Percentiles rank a stretch among this genome's conserved stretches.
Evolutionary conservation across 1,140 invertebrate genomes (phyloP).

Genomic region (Drosophila sp.): DNA sequence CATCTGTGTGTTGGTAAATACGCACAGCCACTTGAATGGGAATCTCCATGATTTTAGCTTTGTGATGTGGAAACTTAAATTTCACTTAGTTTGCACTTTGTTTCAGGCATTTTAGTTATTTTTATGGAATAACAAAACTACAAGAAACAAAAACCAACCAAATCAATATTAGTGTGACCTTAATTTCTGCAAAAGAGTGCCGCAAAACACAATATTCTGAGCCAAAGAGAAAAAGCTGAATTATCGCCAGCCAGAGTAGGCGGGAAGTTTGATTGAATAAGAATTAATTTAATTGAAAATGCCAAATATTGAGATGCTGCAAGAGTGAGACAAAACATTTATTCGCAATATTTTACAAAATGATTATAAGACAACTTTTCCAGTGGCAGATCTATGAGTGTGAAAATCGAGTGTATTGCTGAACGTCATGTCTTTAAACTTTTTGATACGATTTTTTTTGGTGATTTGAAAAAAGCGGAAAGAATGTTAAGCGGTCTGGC

Average conservation of each 20-base stretch:
- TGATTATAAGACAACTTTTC: too few species aligned
- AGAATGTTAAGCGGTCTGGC: too few species aligned
- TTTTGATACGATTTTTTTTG: too few species aligned
- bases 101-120: constrained; percentile 49
- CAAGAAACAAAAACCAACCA: constrained; percentile 28
- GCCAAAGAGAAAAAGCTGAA: too few species aligned
- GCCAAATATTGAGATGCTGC: too few species aligned
- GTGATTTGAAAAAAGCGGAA: too few species aligned
- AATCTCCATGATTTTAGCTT: constrained; percentile 84
- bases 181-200: neutral
- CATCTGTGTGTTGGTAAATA: constrained; percentile 83
- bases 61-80: constrained; percentile 20
- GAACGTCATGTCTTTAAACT: too few species aligned
- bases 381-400: too few species aligned
- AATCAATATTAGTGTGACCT: constrained; percentile 48
- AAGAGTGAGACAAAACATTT: too few species aligned
- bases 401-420: too few species aligned
- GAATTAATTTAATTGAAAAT: too few species aligned
- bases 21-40: constrained; percentile 86
- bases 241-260: neutral
- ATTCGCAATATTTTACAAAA: too few species aligned
- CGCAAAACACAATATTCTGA: neutral
- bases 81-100: constrained; percentile 44
- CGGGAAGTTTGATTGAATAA: neutral
- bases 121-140: constrained; percentile 21